Conservation (phyloP, 2,888 invertebrate genomes). For the Trichogramma evanescens region DNA sequence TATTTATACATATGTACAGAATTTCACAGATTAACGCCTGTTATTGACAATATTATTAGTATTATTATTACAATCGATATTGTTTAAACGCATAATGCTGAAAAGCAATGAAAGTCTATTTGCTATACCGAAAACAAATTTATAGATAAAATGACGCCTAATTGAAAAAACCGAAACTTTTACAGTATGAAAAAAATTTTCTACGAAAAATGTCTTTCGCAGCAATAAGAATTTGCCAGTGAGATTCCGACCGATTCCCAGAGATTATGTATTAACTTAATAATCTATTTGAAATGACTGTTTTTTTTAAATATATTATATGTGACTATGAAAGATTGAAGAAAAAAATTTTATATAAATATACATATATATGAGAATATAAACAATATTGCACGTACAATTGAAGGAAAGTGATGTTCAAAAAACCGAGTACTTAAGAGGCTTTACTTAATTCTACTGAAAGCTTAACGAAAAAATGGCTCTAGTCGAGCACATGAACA, state of each 20-base stretch:
- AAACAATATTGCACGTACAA: background rate
- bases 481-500: background rate
- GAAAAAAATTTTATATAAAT: constrained; percentile 13
- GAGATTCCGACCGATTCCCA: constrained; percentile 14
- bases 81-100: too few species aligned
- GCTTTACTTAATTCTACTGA: background rate
- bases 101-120: too few species aligned
- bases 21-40: too few species aligned
- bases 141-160: too few species aligned
- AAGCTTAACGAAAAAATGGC: background rate
- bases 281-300: constrained; percentile 9
- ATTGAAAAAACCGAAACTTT: background rate
- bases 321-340: constrained; percentile 14
- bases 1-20: too few species aligned
- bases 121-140: too few species aligned
- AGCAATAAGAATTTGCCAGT: background rate
- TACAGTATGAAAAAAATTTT: constrained; percentile 7
- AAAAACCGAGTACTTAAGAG: constrained; percentile 12
- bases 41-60: too few species aligned
- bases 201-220: background rate
- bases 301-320: constrained; percentile 1
- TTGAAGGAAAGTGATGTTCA: constrained; percentile 3
- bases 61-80: too few species aligned
- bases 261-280: constrained; percentile 4
- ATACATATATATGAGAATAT: constrained; percentile 16